A percentile compares a stretch with the other conserved stretches of the same genome.
Evolutionary conservation across 2,797 vertebrate species (phyloP).

Genomic region (Onychomys leucogaster): DNA sequence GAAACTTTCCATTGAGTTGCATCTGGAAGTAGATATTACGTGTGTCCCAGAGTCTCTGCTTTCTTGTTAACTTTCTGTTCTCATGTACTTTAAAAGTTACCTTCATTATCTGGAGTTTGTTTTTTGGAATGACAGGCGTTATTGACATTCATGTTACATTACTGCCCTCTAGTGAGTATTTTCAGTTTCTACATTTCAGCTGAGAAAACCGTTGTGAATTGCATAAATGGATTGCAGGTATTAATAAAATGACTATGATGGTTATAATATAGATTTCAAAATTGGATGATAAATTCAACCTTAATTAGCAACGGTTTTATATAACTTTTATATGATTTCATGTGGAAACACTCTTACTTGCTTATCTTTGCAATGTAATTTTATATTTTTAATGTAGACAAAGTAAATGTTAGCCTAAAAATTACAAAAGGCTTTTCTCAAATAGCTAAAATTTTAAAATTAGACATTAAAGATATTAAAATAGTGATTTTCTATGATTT

Average conservation of each 20-base stretch:
- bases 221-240: neutral
- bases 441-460: neutral
- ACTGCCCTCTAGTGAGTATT: constrained; percentile 85
- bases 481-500: neutral
- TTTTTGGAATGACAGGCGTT: neutral
- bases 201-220: constrained; percentile 3
- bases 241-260: neutral
- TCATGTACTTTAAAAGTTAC: neutral
- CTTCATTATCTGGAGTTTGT: neutral
- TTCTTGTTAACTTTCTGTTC: neutral
- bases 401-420: neutral
- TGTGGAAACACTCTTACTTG: neutral
- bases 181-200: neutral
- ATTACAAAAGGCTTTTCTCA: neutral
- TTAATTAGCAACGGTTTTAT: constrained; percentile 21
- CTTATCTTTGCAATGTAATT: neutral
- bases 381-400: neutral
- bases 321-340: constrained; percentile 22
- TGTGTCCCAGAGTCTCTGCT: neutral
- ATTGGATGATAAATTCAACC: neutral
- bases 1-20: neutral
- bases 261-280: neutral
- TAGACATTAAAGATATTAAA: neutral
- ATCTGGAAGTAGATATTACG: neutral
- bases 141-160: constrained; percentile 46